phyloP scores from a whole-genome alignment of 1,140 invertebrate genomes.

The Bradysia coprophila region DNA sequence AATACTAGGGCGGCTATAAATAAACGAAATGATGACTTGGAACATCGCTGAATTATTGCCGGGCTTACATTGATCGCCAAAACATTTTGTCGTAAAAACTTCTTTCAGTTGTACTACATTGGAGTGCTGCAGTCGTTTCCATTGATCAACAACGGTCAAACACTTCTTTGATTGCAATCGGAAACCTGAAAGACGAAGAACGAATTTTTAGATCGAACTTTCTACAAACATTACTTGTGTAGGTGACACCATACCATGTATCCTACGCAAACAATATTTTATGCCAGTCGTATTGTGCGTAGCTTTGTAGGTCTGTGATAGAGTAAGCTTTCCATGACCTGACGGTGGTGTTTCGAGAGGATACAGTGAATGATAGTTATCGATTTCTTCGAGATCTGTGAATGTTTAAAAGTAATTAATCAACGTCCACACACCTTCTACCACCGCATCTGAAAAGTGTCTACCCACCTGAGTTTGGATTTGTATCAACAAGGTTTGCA shows the following conservation, averaged over 20 bases:
- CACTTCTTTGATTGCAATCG: constrained; percentile 67
- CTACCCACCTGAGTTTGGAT: constrained; percentile 35
- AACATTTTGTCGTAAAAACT: constrained; percentile 88
- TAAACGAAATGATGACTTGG: too few species aligned
- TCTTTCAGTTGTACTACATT: constrained; percentile 84
- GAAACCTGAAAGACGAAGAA: constrained; percentile 26
- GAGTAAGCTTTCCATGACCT: constrained; percentile 40
- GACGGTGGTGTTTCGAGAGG: constrained; percentile 66
- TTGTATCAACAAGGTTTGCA: constrained; percentile 38
- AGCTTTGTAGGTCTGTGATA: constrained; percentile 82
- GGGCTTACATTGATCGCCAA: constrained; percentile 90
- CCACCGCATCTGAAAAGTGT: constrained; percentile 20
- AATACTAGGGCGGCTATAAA: constrained; percentile 71
- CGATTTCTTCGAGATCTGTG: constrained; percentile 51
- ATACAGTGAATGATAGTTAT: constrained; percentile 75
- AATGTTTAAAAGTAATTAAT: not conserved
- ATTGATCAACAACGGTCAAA: constrained; percentile 71
- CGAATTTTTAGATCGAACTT: too few species aligned
- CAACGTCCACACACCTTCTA: constrained; percentile 20
- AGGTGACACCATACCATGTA: constrained; percentile 53
- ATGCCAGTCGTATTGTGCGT: constrained; percentile 74
- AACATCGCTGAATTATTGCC: too few species aligned
- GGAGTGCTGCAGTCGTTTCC: constrained; percentile 85
- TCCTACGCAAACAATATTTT: constrained; percentile 68
- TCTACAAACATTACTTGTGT: too few species aligned